Conservation (phyloP, 2,797 vertebrate genomes). For the Enteromius thamalakanensis region DNA sequence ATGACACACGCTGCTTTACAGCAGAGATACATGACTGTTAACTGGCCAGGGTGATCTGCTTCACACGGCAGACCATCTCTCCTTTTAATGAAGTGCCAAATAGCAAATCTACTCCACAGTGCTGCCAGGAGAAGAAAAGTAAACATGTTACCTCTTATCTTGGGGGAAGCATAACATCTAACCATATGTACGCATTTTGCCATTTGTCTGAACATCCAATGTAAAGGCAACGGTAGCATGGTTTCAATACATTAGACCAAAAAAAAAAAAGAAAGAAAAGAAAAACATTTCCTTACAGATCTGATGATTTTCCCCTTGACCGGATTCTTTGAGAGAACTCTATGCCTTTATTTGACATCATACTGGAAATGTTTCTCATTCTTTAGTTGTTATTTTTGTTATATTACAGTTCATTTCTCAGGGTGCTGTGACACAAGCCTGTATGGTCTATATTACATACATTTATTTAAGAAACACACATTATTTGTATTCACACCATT, state of each 20-base stretch:
- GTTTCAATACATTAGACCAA: slow-evolving; percentile 72
- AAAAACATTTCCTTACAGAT: slow-evolving; percentile 61
- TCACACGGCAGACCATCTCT: slow-evolving; percentile 72
- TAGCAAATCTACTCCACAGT: slow-evolving; percentile 78
- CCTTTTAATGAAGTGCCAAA: slow-evolving; percentile 88
- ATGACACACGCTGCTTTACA: slow-evolving; percentile 71
- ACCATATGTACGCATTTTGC: slow-evolving; percentile 71
- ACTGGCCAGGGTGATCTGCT: slow-evolving; percentile 77
- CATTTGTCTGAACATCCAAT: slow-evolving; percentile 67
- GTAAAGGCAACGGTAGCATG: slow-evolving; percentile 64
- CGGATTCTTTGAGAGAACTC: slow-evolving; percentile 74
- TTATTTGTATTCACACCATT: slow-evolving; percentile 52
- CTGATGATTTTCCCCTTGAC: slow-evolving; percentile 72
- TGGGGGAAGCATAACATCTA: slow-evolving; percentile 78
- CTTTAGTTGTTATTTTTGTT: slow-evolving; percentile 64
- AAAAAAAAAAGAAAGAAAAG: slow-evolving; percentile 58
- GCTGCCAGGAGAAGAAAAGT: slow-evolving; percentile 77
- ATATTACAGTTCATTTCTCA: slow-evolving; percentile 80
- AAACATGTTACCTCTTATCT: slow-evolving; percentile 82
- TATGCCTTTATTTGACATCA: slow-evolving; percentile 85
- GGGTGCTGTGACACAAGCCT: slow-evolving; percentile 84
- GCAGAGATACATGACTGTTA: slow-evolving; percentile 85
- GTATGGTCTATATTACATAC: slow-evolving; percentile 78
- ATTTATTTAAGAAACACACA: slow-evolving; percentile 76
- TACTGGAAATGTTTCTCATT: slow-evolving; percentile 80